Evolutionary conservation across 2,113 vertebrate species (phyloP).

Genomic region (Malurus alboscapulatus): DNA sequence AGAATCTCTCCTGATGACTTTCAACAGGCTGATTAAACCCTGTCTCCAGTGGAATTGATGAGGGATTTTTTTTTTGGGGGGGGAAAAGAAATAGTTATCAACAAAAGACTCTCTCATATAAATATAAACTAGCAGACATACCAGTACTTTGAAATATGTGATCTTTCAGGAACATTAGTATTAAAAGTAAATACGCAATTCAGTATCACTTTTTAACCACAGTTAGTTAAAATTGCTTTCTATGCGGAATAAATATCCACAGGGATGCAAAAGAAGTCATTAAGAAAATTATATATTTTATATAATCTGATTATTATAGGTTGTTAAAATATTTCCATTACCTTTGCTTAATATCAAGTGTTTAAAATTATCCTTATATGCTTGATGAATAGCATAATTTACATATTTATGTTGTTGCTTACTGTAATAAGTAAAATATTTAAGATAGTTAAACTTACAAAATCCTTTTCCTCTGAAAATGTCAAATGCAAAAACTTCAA

Average conservation of each 20-base stretch:
- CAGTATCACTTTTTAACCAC: not conserved
- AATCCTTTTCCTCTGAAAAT: not conserved
- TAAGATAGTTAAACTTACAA: not conserved
- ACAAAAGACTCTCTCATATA: not conserved
- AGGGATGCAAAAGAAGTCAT: not conserved
- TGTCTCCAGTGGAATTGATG: not conserved
- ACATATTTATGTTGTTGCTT: not conserved
- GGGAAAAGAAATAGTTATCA: not conserved
- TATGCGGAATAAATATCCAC: not conserved
- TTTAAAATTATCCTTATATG: not conserved
- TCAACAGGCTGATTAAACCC: not conserved
- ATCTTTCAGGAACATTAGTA: not conserved
- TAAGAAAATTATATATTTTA: constrained; percentile 20
- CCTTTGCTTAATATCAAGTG: not conserved
- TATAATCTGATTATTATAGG: not conserved
- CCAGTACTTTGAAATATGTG: not conserved
- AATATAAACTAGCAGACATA: not conserved
- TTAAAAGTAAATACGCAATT: not conserved
- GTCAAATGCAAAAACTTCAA: not conserved
- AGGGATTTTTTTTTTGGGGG: not conserved
- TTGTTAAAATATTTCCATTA: not conserved
- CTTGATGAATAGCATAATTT: not conserved
- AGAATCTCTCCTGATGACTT: not conserved
- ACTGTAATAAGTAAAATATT: constrained; percentile 13
- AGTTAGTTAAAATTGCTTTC: not conserved